Percentiles rank a stretch among this genome's conserved stretches.
These are phyloP conservation scores for Darevskia mixta DNA, from an alignment of 2,797 vertebrate species.

Conservation along the genomic window DNA sequence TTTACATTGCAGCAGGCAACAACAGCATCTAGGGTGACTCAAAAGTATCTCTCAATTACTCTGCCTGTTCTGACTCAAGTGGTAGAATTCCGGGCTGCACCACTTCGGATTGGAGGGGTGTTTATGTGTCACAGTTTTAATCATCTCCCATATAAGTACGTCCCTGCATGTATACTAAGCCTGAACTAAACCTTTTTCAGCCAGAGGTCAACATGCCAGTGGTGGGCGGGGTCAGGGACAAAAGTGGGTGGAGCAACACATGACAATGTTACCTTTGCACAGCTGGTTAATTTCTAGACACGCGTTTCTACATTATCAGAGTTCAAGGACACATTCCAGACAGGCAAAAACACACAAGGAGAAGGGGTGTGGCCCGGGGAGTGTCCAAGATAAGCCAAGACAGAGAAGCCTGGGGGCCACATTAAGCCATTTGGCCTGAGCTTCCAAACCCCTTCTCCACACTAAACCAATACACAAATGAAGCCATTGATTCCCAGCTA, in stretches of 20 bases:
- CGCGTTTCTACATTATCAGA: too few relatives aligned
- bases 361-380: too few relatives aligned
- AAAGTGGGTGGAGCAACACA: too few relatives aligned
- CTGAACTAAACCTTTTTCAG: neutral
- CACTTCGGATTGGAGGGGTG: neutral
- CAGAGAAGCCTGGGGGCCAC: too few relatives aligned
- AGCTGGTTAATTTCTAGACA: too few relatives aligned
- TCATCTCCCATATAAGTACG: neutral
- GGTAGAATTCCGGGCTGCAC: neutral
- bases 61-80: neutral
- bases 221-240: too few relatives aligned
- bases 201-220: too few relatives aligned
- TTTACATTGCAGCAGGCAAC: neutral
- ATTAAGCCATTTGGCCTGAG: too few relatives aligned
- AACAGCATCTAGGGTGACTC: neutral
- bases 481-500: neutral
- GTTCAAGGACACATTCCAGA: too few relatives aligned
- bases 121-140: neutral
- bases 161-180: neutral
- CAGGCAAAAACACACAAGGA: too few relatives aligned
- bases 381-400: too few relatives aligned
- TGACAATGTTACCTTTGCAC: too few relatives aligned
- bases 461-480: neutral
- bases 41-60: neutral
- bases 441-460: neutral